Evolutionary conservation across 2,888 invertebrate genomes (phyloP).

Genomic region (Eilema depressum): DNA sequence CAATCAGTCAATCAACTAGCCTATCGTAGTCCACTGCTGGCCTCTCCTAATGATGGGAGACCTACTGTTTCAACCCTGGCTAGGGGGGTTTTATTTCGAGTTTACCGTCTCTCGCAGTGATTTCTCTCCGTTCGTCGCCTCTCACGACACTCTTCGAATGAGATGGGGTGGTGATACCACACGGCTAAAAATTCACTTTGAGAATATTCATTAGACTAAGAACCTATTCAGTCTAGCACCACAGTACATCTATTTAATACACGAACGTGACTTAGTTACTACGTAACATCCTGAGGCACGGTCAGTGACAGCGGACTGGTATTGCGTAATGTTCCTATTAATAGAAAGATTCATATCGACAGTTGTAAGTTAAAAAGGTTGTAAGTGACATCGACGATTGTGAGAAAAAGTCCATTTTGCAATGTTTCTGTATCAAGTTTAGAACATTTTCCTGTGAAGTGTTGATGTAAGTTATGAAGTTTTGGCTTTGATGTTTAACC

Average conservation of each 20-base stretch:
- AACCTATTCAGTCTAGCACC: neutral
- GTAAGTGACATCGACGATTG: neutral
- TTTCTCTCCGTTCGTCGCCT: too few species aligned
- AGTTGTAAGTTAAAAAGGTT: neutral
- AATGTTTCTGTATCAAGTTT: neutral
- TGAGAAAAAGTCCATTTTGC: neutral
- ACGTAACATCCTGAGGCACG: conserved; percentile 39
- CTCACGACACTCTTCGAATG: too few species aligned
- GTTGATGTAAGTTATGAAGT: neutral
- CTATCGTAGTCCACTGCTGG: too few species aligned
- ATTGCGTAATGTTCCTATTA: conserved; percentile 38
- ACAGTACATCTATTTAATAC: conserved; percentile 7
- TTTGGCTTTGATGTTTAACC: neutral
- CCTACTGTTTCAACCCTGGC: too few species aligned
- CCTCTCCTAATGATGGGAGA: too few species aligned
- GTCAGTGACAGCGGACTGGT: conserved; percentile 44
- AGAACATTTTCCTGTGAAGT: neutral
- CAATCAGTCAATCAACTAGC: too few species aligned
- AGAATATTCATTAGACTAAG: too few species aligned
- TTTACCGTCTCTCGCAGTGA: too few species aligned
- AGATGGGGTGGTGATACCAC: too few species aligned
- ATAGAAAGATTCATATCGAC: conserved; percentile 27
- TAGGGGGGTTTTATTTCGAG: too few species aligned
- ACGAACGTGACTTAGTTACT: conserved; percentile 28
- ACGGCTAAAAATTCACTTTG: too few species aligned